Base-by-base conservation (phyloP, 2,797 vertebrate genomes). In the Phaenicophaeus curvirostris region DNA sequence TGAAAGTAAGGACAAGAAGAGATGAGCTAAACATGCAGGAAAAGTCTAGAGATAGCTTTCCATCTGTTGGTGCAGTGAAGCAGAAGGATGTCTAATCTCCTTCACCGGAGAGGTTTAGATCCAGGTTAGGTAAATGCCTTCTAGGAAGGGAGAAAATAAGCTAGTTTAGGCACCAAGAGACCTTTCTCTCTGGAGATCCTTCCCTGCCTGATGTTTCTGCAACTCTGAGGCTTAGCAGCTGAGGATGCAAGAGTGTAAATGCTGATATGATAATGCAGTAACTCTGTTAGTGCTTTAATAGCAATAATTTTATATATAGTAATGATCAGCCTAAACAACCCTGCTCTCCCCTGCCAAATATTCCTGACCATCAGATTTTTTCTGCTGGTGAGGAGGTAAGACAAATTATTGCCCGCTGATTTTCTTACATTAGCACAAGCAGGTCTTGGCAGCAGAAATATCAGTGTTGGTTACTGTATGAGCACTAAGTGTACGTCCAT, bases 31-130 rank as follows among this genome's bases (percentile, higher is more conserved):
- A 63, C 5, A 11, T 23, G 41, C 31, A 72, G 15, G 37, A 75
- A 86, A 86, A 72, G 39, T 27, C 12, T 41, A 37, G 30, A 18
- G 17, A 61, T 86, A 78, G 16, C 6, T 80, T 73, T 83, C 13
- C 14, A 39, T n/a, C 39, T 2, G 0, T 24, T 2, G 1, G 14
- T 15, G 30, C 48, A 61, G 23, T 2, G 4, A 27, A 61, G 27
- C 18, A 84, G 31, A 68, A 59, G 4, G 14, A 11, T 50, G 21
- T 78, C 20, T 58, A 58, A 0, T 8, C 6, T 67, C 13, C 63
- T 71, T 67, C n/a, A 37, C 23, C 63, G 41, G 13, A 72, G n/a
- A 48, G 8, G 17, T 25, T 61, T 31, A 39, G 53, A 25, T 50
- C 25, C 11, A 50, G 27, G 23, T 33, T 44, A 57, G n/a, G 25